phyloP scores from a whole-genome alignment of 2,113 vertebrate species.

The Sula dactylatra region DNA sequence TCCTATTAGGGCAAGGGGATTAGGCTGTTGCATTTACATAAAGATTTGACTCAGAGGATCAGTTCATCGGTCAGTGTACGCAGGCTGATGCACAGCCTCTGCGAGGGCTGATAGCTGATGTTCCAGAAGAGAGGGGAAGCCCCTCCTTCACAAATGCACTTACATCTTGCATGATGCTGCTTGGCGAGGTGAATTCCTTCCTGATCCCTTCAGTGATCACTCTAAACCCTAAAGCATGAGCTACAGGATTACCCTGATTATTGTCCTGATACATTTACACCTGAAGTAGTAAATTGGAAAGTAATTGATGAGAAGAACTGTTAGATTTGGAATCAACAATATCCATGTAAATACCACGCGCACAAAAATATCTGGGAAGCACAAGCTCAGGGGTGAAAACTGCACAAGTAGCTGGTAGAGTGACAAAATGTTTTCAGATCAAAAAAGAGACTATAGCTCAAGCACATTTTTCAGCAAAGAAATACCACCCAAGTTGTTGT shows the following conservation, averaged over 20 bases:
- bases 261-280: not conserved
- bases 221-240: not conserved
- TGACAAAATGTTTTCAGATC: not conserved
- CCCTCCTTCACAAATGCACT: not conserved
- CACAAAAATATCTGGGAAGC: not conserved
- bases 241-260: not conserved
- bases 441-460: not conserved
- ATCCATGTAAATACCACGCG: not conserved
- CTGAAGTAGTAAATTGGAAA: not conserved
- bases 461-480: not conserved
- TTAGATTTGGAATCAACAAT: not conserved
- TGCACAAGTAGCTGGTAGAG: not conserved
- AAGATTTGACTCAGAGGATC: constrained; percentile 30
- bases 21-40: constrained; percentile 36
- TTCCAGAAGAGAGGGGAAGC: not conserved
- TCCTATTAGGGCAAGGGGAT: constrained; percentile 36
- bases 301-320: not conserved
- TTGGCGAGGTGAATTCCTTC: not conserved
- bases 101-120: not conserved
- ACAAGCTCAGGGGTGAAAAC: not conserved
- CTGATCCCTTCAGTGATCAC: not conserved
- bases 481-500: not conserved
- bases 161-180: not conserved
- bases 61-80: not conserved
- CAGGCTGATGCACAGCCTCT: not conserved